These are phyloP conservation scores for Hystrix cristata DNA, from an alignment of 2,113 vertebrate species.

Conservation along the genomic window DNA sequence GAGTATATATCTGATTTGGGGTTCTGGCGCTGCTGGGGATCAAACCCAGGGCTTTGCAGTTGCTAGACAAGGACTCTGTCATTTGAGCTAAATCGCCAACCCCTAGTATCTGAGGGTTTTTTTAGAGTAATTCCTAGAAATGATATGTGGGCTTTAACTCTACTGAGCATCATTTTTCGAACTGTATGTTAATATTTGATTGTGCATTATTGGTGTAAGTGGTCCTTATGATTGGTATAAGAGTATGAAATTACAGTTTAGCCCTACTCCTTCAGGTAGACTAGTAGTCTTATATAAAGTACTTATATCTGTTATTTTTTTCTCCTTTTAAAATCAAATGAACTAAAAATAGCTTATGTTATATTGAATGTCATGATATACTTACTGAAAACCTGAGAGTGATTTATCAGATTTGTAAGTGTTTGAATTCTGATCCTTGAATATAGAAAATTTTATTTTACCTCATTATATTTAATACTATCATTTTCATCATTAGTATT, in stretches of 20 bases:
- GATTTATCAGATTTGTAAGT: conserved; percentile 49
- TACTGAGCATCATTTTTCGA: not conserved
- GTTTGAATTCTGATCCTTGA: conserved; percentile 57
- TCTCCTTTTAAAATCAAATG: not conserved
- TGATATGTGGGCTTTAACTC: conserved; percentile 23
- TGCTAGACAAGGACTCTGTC: too few species aligned
- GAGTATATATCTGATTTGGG: not conserved
- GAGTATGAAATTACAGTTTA: too few species aligned
- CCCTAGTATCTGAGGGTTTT: not conserved
- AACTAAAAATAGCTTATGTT: not conserved
- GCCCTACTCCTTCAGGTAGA: not conserved
- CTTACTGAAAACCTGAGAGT: conserved; percentile 48
- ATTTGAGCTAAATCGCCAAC: too few species aligned
- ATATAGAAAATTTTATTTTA: conserved; percentile 59
- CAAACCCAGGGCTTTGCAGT: too few species aligned
- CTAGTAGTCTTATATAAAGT: not conserved
- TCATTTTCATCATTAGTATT: conserved; percentile 30
- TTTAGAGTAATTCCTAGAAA: not conserved
- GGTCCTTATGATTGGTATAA: not conserved
- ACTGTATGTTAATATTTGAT: not conserved
- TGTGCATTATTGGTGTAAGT: not conserved
- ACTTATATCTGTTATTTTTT: not conserved
- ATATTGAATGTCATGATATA: not conserved
- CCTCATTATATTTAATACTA: conserved; percentile 1
- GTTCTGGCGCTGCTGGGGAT: too few species aligned